Base-by-base conservation (phyloP, 2,888 invertebrate genomes). In the Nasonovia ribisnigri region DNA sequence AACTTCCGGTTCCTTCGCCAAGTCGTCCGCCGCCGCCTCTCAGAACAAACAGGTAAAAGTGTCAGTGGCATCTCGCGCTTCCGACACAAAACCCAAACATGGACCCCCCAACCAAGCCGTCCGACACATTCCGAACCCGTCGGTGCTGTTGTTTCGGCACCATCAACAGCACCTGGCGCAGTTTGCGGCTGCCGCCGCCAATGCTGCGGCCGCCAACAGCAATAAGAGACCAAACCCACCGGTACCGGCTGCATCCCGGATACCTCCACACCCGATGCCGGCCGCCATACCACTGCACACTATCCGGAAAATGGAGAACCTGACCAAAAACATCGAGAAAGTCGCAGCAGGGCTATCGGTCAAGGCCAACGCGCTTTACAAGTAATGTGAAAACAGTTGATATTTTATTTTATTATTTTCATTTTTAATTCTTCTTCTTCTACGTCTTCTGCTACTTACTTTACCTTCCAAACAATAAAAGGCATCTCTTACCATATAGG, bases 61-160 rank as follows among this genome's bases (percentile, higher is more conserved):
- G 24, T 20, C 77, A 2, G 77, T 26, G 26, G 16, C 48, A 36
- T n/a, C 92, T 16, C 88, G 67, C 29, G 26, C 86, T 24, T 26
- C 84, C 94, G 95, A 84, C 96, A 95, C 94, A 95, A 94, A 94
- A 91, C 95, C 94, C 16, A 95, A 95, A 95, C 95, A 95, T 29
- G 95, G 96, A 95, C 96, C 96, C 95, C 93, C 93, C 67, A 97
- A 97, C 95, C 97, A 97, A 94, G 96, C 96, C 46, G 96, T 97
- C 51, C 96, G 97, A 86, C 97, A 96, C 95, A 97, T 97, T 94
- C 97, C 97, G 11, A 97, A 97, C 95, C 97, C 97, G 11, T 97
- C 97, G 92, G 96, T 97, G 20, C 95, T 97, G 95, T 96, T 97
- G 84, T 96, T 96, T 95, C 96, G 97, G 94, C 96, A 97, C 95